Base-by-base conservation (phyloP, 2,888 invertebrate genomes). In the Drosophila rellima region DNA sequence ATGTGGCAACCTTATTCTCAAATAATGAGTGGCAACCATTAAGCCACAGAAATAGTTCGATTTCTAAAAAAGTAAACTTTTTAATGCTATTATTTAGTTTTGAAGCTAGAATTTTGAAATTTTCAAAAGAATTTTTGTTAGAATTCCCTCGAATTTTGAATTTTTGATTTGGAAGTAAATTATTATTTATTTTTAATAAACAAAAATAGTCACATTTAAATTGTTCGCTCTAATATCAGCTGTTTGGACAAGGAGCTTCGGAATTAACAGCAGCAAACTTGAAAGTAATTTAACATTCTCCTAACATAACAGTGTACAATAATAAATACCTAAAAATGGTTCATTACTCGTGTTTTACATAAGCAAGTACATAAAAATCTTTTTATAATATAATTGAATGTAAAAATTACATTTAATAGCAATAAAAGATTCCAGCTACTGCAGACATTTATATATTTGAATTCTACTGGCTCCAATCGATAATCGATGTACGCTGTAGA, bases 171-270 rank as follows among this genome's bases (percentile, higher is more conserved):
- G 3, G 6, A 6, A 23, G 5, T 23, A 23, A 23, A 23, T 6
- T 23, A 23, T 23, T 23, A 23, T 23, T 23, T 23, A 23, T 23
- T 23, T 5, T 7, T 6, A 23, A 7, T 23, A 6, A 23, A 23
- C 6, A 23, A 23, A 23, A 6, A 4, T 6, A 6, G 0, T 6
- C 6, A 23, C 23, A 23, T 6, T 23, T 7, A 23, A 23, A 23
- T 23, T 6, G 23, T 1, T 2, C 23, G 23, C 7, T 23, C 7
- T 6, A 31, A 31, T 11, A 31, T 11, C 77, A 77, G 69, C 72
- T 75, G 75, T 18, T 64, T 15, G 2, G 2, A 5, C 11, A 42
- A 76, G 72, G 74, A n/a, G 76, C 47, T 74, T 39, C 6, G 39
- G 0, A 17, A 8, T 20, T 5, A 59, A 50, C 39, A 31, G 51